These are phyloP conservation scores for Phymanthus crucifer DNA, from an alignment of 92 coral and sea anemone genomes.

Conservation along the genomic window DNA sequence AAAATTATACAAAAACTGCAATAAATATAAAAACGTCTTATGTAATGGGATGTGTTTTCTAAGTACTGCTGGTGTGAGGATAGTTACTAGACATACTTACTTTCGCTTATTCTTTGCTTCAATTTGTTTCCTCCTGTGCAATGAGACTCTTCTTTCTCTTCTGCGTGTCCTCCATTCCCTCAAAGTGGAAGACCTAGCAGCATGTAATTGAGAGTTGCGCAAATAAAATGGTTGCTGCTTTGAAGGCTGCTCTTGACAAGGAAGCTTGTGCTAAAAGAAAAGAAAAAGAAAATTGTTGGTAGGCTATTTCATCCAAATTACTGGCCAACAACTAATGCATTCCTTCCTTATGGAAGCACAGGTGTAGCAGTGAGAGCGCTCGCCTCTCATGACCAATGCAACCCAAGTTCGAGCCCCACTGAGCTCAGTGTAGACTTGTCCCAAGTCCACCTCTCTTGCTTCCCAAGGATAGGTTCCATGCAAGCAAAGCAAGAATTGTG, in stretches of 20 bases:
- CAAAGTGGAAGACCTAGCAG: slow-evolving; percentile 25
- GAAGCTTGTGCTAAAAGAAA: slow-evolving; percentile 63
- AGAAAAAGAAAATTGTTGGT: neutral
- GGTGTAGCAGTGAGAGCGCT: no score
- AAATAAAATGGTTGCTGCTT: slow-evolving; percentile 51
- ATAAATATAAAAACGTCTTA: no score
- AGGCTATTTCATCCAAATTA: neutral
- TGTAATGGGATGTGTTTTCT: no score
- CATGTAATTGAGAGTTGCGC: slow-evolving; percentile 6
- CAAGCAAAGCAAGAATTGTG: no score
- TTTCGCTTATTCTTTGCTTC: slow-evolving; percentile 70
- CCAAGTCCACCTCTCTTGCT: no score
- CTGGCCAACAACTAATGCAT: no score
- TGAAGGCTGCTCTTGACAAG: slow-evolving; percentile 2
- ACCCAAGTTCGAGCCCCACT: no score
- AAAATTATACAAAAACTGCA: no score
- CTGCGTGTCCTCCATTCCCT: slow-evolving; percentile 60
- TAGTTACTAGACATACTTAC: slow-evolving; percentile 49
- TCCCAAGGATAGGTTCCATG: no score
- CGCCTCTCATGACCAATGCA: no score
- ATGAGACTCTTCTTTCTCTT: slow-evolving; percentile 51
- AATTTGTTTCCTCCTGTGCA: slow-evolving; percentile 47
- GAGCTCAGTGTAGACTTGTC: no score
- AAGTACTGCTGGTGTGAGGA: no score
- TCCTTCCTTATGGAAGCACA: neutral